Evolutionary conservation across 2,797 vertebrate species (phyloP).

Genomic region (Sternarchorhynchus goeldii): DNA sequence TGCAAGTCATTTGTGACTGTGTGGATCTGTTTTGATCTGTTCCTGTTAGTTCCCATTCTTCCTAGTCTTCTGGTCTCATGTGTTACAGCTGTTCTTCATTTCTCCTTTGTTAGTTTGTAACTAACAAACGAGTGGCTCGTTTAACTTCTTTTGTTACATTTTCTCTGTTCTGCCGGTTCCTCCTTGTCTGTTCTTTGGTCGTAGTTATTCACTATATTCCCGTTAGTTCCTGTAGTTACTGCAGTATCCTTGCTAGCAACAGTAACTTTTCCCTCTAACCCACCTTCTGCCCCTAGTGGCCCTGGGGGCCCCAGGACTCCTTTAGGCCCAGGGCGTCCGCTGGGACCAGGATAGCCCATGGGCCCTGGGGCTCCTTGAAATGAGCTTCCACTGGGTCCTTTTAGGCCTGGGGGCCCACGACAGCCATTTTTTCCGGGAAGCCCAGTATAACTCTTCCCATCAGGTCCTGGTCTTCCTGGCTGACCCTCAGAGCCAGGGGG

Average conservation of each 20-base stretch:
- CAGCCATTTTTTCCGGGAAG: slow-evolving; percentile 64
- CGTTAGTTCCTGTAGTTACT: too few relatives aligned
- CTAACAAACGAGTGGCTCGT: neutral
- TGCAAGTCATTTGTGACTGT: too few relatives aligned
- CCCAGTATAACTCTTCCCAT: slow-evolving; percentile 67
- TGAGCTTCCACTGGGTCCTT: slow-evolving; percentile 65
- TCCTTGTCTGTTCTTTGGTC: too few relatives aligned
- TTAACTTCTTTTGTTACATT: too few relatives aligned
- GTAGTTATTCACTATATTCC: too few relatives aligned
- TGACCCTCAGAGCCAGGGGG: slow-evolving; percentile 63
- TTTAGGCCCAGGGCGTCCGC: slow-evolving; percentile 69
- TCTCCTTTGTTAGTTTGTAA: neutral
- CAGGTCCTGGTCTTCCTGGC: slow-evolving; percentile 66
- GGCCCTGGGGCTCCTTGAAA: slow-evolving; percentile 62
- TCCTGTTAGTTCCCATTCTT: too few relatives aligned
- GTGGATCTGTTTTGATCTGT: too few relatives aligned
- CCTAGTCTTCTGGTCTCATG: too few relatives aligned
- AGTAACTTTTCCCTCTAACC: neutral
- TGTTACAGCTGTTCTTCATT: neutral
- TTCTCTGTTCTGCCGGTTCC: too few relatives aligned
- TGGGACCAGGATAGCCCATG: slow-evolving; percentile 62
- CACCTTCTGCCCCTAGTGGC: slow-evolving; percentile 63
- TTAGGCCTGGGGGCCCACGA: slow-evolving; percentile 67
- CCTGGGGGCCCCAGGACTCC: slow-evolving; percentile 72
- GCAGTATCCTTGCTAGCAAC: too few relatives aligned